Conservation (phyloP, 2,797 vertebrate genomes). For the Anabacerthia variegaticeps region DNA sequence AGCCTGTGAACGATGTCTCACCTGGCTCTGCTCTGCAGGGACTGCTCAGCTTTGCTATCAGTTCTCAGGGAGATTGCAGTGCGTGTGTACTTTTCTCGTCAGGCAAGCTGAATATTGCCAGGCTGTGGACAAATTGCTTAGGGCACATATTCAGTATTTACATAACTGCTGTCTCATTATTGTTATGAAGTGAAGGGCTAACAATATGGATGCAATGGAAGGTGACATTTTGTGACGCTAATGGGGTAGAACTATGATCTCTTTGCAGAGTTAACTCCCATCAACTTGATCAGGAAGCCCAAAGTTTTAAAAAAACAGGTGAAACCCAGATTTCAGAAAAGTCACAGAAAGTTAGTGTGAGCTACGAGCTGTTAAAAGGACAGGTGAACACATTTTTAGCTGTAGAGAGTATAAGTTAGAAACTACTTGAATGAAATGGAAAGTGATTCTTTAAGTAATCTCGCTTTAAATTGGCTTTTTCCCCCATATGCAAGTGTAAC, state of each 20-base stretch:
- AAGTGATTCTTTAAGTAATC: not conserved
- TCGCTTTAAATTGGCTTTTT: not conserved
- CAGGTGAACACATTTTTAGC: not conserved
- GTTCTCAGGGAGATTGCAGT: not conserved
- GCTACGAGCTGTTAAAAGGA: not conserved
- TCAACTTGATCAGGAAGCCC: not conserved
- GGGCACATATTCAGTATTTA: conserved; percentile 66
- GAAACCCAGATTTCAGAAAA: not conserved
- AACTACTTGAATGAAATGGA: not conserved
- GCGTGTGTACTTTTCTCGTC: conserved; percentile 30
- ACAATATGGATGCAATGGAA: conserved; percentile 55
- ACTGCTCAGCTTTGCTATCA: not conserved
- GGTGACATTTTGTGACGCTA: conserved; percentile 68
- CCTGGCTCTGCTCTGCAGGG: not conserved
- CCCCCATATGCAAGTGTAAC: not conserved
- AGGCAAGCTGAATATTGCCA: conserved; percentile 58
- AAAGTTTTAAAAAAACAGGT: not conserved
- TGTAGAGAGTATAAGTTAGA: not conserved
- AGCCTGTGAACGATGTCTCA: not conserved
- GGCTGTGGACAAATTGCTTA: conserved; percentile 68
- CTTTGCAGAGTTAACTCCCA: conserved; percentile 10
- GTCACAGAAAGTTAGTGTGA: not conserved
- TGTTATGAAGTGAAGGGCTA: conserved; percentile 57
- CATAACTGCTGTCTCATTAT: conserved; percentile 73
- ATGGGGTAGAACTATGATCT: conserved; percentile 57